Evolutionary conservation across 2,113 vertebrate species (phyloP), one percentile per base, ranked within the genome.

Genomic region (Spea bombifrons): DNA sequence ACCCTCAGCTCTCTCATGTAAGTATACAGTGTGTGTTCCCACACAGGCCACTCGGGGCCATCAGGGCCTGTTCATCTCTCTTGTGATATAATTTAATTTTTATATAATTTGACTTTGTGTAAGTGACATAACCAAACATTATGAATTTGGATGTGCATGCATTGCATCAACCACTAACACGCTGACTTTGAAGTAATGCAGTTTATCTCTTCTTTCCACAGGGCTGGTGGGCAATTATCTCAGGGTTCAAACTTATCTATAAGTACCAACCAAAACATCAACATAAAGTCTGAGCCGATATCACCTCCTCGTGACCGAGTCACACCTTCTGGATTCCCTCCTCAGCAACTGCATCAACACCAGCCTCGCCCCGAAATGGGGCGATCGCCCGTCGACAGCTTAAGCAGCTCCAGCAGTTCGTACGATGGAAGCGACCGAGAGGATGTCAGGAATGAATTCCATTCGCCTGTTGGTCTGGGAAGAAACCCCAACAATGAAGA

Each of bases 371-470:
- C 95, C 86, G 96, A 99, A 57, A 86, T 97, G 93, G 97, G 97
- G 69, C 95, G 97, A 84, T 98, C 97, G 2, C 97, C 97, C 0
- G 96, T 95, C 5, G 97, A 99, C 94, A 98, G 97, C 86, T 94
- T 99, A 84, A 99, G 97, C 90, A 98, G 97, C 85, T 99, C 97
- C 12, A 98, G 97, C 90, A 98, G 96, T 88, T 98, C 96, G 8
- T 98, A 99, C 0, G 97, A 99, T 0, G 97, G 97, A 85, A 98
- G 97, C 15, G 97, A 98, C 67, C 94, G 97, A 0, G 97, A 99
- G 80, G 97, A 99, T 66, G 95, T 95, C 0, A 87, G 97, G 50
- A 89, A 88, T 0, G 96, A 99, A 82, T 99, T 98, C 91, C 96
- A 98, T 83, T 96, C 96, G 0, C 92, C 96, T 0, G 86, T 95